Conservation (phyloP, 2,113 vertebrate species). For the Arizona elegans region DNA sequence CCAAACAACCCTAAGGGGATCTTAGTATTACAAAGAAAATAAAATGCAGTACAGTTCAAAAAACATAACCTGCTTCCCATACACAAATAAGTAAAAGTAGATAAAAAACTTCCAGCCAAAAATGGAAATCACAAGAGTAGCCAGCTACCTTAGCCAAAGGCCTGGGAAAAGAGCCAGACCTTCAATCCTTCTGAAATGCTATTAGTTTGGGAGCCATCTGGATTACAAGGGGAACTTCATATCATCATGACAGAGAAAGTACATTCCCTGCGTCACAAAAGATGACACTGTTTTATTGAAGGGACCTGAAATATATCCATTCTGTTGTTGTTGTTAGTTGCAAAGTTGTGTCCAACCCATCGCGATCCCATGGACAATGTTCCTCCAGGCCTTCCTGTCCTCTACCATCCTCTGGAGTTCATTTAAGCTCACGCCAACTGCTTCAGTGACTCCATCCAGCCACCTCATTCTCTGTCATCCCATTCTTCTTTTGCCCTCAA, state of each 20-base stretch:
- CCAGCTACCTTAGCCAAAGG: background rate
- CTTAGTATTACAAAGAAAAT: background rate
- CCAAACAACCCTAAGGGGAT: background rate
- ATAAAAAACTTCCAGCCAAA: background rate
- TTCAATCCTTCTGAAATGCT: background rate
- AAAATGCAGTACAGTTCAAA: background rate
- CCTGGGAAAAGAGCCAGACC: background rate
- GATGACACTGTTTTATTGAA: background rate
- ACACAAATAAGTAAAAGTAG: background rate
- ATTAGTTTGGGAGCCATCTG: background rate
- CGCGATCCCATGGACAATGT: too few relatives aligned
- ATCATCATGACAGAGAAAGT: background rate
- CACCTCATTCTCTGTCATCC: too few relatives aligned
- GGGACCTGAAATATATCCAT: background rate
- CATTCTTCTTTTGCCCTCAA: too few relatives aligned
- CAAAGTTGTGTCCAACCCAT: too few relatives aligned
- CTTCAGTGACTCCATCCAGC: too few relatives aligned
- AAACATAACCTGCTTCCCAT: background rate
- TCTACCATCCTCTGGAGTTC: too few relatives aligned
- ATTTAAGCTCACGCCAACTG: too few relatives aligned
- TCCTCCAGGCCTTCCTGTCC: too few relatives aligned
- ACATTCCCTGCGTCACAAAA: background rate
- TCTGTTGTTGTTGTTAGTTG: background rate
- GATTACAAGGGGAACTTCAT: background rate
- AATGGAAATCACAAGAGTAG: background rate